phyloP scores from a whole-genome alignment of 1,140 invertebrate species.

The Ruditapes philippinarum region DNA sequence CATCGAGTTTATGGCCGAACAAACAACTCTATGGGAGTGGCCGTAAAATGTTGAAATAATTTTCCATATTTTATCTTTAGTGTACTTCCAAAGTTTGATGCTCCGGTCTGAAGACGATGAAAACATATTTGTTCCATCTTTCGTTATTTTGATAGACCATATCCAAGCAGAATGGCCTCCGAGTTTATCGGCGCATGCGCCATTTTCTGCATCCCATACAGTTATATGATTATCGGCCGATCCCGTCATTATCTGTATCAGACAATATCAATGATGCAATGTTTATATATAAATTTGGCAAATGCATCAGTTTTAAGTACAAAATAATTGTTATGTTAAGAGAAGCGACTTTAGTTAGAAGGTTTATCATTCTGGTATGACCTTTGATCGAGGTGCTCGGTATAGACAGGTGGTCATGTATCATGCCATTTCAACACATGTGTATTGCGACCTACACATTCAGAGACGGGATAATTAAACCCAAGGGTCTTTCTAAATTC shows the following conservation, averaged over 20 bases:
- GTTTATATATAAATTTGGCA: too few species aligned
- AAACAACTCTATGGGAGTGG: slow-evolving; percentile 9
- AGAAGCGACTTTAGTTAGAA: too few species aligned
- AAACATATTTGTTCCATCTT: not conserved
- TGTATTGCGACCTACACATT: too few species aligned
- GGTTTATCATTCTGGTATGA: too few species aligned
- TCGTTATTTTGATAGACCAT: slow-evolving; percentile 25
- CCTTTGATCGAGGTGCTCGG: too few species aligned
- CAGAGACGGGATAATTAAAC: too few species aligned
- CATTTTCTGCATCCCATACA: not conserved
- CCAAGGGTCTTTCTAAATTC: too few species aligned
- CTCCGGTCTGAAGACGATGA: not conserved
- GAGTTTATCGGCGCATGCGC: not conserved
- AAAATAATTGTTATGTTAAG: too few species aligned
- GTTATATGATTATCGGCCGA: slow-evolving; percentile 3
- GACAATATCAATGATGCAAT: too few species aligned
- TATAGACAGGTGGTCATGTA: too few species aligned
- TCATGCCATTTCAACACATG: too few species aligned
- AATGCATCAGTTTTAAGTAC: too few species aligned
- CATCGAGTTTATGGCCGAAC: not conserved
- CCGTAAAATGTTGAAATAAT: slow-evolving; percentile 6
- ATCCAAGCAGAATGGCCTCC: slow-evolving; percentile 4
- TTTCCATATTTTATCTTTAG: not conserved
- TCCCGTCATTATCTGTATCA: slow-evolving; percentile 20
- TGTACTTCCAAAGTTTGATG: not conserved